Evolutionary conservation across 2,113 vertebrate species (phyloP).

Genomic region (Cygnus atratus): DNA sequence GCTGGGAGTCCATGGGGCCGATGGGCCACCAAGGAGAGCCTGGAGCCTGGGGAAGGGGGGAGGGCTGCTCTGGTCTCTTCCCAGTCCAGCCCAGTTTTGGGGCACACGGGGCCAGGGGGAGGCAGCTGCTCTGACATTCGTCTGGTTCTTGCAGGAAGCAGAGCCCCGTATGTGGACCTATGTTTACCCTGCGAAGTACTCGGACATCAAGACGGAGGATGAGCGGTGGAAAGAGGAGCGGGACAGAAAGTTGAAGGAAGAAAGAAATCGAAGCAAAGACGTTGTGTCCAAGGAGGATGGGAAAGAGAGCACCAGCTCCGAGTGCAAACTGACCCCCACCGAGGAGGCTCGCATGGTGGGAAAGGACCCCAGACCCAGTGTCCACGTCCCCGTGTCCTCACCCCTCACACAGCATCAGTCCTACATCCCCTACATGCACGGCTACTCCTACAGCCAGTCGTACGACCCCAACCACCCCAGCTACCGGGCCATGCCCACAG

Average conservation of each 20-base stretch:
- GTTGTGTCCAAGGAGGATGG: constrained; percentile 85
- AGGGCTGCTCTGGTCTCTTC: neutral
- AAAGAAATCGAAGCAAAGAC: constrained; percentile 89
- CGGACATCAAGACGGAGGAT: constrained; percentile 88
- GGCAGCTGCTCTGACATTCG: neutral
- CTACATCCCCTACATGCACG: constrained; percentile 98
- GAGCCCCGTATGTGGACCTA: constrained; percentile 89
- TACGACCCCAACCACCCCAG: constrained; percentile 97
- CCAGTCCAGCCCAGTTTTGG: neutral
- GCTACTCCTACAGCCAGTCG: constrained; percentile 95
- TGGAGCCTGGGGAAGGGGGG: accelerated
- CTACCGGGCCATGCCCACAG: constrained; percentile 93
- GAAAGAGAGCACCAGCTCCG: constrained; percentile 86
- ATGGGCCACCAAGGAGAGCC: neutral
- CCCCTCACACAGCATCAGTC: constrained; percentile 95
- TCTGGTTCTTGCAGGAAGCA: constrained; percentile 77
- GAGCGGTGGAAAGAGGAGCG: constrained; percentile 93
- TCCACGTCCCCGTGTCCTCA: constrained; percentile 94
- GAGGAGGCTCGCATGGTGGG: constrained; percentile 89
- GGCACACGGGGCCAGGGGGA: neutral
- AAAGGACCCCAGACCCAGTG: constrained; percentile 90
- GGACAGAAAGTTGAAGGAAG: constrained; percentile 95
- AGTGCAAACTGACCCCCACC: constrained; percentile 78
- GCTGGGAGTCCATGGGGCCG: neutral
- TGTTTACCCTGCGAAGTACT: constrained; percentile 85